Evolutionary conservation across 2,888 invertebrate genomes (phyloP), one percentile per base, ranked within the genome.

Genomic region (Clusia tigrina): DNA sequence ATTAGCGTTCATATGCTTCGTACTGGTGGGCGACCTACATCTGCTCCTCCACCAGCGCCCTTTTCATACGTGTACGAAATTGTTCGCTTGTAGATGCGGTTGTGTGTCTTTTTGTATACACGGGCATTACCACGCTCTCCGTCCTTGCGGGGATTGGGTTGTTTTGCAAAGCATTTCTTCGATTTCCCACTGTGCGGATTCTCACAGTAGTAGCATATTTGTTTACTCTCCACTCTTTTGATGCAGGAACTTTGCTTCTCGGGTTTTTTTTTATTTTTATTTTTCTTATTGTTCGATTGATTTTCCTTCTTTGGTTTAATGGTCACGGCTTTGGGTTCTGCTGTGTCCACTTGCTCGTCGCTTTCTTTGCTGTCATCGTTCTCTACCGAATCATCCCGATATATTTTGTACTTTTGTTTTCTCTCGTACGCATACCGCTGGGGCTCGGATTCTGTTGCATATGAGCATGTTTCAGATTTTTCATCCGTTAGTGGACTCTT

Each of bases 401-500:
- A 74, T 24, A 72, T 74, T 5, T 69, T 76, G 54, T 74, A 81
- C 24, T 77, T 69, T 67, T 86, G 86, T 81, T 89, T 88, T 64
- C 87, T 88, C 3, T 87, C 88, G 72, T 88, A 91, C 9, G 89
- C 89, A 77, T 89, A 90, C 76, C 88, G 86, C 78, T 91, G 89
- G 67, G 91, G 91, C 73, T 88, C 87, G 0, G 91, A 91, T 66
- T 89, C 88, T 1, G 90, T 89, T 10, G 90, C 89, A 80, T 92
- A 94, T 0, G 91, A 90, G 78, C 94, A 94, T 15, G 90, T 90
- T 79, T 94, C 93, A 67, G 89, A 92, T 65, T 90, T 89, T 25
- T 90, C 92, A 52, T 91, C 91, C 1, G 89, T 90, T 77, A 90
- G 89, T 1, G 89, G 87, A 76, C 92, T 89, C 70, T 90, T 89